A percentile compares a stretch with the other conserved stretches of the same genome.
Conservation (phyloP, 2,888 invertebrate species). For the Plemyria rubiginata region DNA sequence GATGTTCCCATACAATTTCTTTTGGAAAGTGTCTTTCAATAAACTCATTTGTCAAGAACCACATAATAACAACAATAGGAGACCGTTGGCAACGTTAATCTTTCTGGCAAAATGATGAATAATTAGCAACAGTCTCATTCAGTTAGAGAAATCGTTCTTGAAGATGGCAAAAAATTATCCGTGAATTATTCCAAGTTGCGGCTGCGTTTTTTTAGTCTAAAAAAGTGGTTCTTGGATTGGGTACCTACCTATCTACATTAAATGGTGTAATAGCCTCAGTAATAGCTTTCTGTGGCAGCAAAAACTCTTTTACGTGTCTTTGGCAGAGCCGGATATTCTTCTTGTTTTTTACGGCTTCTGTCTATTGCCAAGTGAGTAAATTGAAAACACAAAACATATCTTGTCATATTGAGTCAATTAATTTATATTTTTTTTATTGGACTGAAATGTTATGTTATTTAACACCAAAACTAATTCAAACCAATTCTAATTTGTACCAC, state of each 20-base stretch:
- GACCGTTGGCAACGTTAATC: slow-evolving; percentile 17
- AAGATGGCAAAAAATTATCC: slow-evolving; percentile 22
- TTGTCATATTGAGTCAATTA: too few relatives aligned
- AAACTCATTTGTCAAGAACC: slow-evolving; percentile 21
- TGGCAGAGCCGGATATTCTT: slow-evolving; percentile 34
- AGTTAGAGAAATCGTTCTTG: slow-evolving; percentile 32
- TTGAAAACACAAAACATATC: too few relatives aligned
- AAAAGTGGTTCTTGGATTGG: slow-evolving; percentile 46
- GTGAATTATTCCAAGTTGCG: slow-evolving; percentile 15
- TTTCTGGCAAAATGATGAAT: slow-evolving; percentile 22
- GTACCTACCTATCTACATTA: slow-evolving; percentile 30
- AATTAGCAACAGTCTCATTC: slow-evolving; percentile 17
- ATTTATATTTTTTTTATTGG: too few relatives aligned
- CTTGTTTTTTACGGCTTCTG: neutral
- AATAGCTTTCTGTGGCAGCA: slow-evolving; percentile 45
- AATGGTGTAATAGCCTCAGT: slow-evolving; percentile 20
- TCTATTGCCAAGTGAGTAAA: neutral
- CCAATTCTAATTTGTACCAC: too few relatives aligned
- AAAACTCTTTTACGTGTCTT: slow-evolving; percentile 44
- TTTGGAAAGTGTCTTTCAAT: slow-evolving; percentile 19
- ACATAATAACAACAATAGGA: slow-evolving; percentile 8
- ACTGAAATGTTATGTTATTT: too few relatives aligned
- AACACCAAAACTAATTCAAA: too few relatives aligned
- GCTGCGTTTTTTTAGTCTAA: slow-evolving; percentile 31
- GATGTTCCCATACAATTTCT: slow-evolving; percentile 8